These are phyloP conservation scores for Catalaphyllia jardinei DNA, from an alignment of 64 coral and sea anemone genomes.

Conservation along the genomic window DNA sequence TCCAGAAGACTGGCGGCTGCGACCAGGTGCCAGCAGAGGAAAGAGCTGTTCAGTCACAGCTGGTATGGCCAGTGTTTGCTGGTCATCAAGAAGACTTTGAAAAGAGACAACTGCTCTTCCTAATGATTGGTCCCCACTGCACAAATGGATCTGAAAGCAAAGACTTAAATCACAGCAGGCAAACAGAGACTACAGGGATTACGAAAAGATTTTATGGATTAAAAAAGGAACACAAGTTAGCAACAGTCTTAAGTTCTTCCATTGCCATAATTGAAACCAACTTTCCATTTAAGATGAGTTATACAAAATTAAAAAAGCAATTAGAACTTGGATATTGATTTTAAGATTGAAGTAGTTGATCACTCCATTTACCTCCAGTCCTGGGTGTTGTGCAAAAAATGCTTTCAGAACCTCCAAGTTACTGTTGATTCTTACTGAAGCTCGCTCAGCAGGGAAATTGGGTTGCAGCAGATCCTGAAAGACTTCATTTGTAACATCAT, in stretches of 20 bases:
- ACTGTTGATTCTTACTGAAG: constrained; percentile 82
- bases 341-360: neutral
- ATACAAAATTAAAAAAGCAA: too few relatives aligned
- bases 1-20: constrained; percentile 5
- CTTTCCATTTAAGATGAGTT: too few relatives aligned
- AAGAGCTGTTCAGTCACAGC: constrained; percentile 76
- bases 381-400: constrained; percentile 66
- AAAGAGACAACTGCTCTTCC: constrained; percentile 84
- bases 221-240: too few relatives aligned
- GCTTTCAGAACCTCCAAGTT: constrained; percentile 58
- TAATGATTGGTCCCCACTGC: constrained; percentile 82
- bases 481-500: constrained; percentile 92
- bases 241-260: too few relatives aligned
- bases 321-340: too few relatives aligned
- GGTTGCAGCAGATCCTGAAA: constrained; percentile 95
- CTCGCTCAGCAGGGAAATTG: constrained; percentile 92
- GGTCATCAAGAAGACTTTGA: constrained; percentile 57
- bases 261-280: too few relatives aligned
- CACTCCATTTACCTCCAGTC: constrained; percentile 58
- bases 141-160: constrained; percentile 79
- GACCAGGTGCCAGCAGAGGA: constrained; percentile 44
- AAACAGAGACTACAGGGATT: neutral
- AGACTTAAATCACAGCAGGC: neutral
- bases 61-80: constrained; percentile 28
- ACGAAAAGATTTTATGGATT: too few relatives aligned